Evolutionary conservation across 2,113 vertebrate species (phyloP).

Genomic region (Recurvirostra avosetta): DNA sequence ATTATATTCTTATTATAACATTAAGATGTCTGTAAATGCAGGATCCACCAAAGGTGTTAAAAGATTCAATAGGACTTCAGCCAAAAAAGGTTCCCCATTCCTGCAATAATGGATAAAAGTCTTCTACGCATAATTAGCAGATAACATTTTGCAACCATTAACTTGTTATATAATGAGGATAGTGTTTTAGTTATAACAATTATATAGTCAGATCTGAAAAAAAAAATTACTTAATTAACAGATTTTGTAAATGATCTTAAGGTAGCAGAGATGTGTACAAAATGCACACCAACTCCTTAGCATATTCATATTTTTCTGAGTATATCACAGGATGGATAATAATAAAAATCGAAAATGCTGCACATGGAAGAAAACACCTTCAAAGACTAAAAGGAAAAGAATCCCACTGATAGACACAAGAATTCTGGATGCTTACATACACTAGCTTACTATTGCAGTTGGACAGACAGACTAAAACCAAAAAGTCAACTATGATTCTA

Average conservation of each 20-base stretch:
- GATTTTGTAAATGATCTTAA: background rate
- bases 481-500: conserved; percentile 11
- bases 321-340: background rate
- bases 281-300: background rate
- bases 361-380: background rate
- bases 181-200: background rate
- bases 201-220: background rate
- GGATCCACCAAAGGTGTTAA: conserved; percentile 32
- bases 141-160: background rate
- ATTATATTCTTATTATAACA: background rate
- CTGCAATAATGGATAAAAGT: conserved; percentile 10
- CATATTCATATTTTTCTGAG: background rate
- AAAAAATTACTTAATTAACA: background rate
- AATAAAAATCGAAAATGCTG: background rate
- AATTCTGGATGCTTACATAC: background rate
- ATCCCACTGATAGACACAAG: background rate
- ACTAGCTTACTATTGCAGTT: background rate
- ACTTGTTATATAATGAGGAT: background rate
- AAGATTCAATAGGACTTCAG: conserved; percentile 12
- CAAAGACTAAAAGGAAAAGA: background rate
- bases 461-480: background rate
- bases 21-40: conserved; percentile 53
- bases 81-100: conserved; percentile 32
- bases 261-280: background rate
- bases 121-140: background rate